Evolutionary conservation across 35 echinoderm and acorn worm genomes (phyloP), one percentile per base, ranked within the genome.

Genomic region (Stichopus chloronotus): DNA sequence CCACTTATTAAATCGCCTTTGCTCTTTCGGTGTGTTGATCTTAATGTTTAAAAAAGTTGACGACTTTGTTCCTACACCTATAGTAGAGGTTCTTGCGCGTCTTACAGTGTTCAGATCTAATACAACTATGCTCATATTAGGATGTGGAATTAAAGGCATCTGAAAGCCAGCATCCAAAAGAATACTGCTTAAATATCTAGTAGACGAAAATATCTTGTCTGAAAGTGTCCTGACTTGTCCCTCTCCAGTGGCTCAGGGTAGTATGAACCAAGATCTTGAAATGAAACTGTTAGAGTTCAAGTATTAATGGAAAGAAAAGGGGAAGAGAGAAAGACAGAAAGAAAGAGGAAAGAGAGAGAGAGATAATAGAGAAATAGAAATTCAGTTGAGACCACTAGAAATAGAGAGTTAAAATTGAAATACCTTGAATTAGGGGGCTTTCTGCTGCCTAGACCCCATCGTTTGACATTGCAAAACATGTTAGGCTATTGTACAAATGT

Each of bases 401-500:
- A n/a, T n/a, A n/a, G n/a, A n/a, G n/a, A n/a, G n/a, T n/a, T n/a
- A n/a, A n/a, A n/a, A n/a, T n/a, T n/a, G n/a, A n/a, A n/a, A n/a
- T n/a, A n/a, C n/a, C 8, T 56, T 74, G 52, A 72, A 94, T 20
- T 57, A 30, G 10, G 72, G 53, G 20, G 59, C 81, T n/a, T n/a
- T 72, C 22, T 7, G 9, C 14, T 12, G 5, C 9, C 30, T 5
- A 10, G 52, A 72, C 8, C 19, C 13, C 63, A 52, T 7, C 21
- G 14, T 88, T 93, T 81, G 91, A 93, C 79, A 71, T 55, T 20
- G 76, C 81, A 55, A 58, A 65, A 9, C 53, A 88, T 12, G 53
- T 77, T 8, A 58, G 19, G 10, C 5, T 93, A 21, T 71, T 95
- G 11, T 84, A 91, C 13, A 92, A 92, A n/a, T n/a, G 1, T 95